Evolutionary conservation across 2,797 vertebrate species (phyloP).

Genomic region (Coregonus sp.): DNA sequence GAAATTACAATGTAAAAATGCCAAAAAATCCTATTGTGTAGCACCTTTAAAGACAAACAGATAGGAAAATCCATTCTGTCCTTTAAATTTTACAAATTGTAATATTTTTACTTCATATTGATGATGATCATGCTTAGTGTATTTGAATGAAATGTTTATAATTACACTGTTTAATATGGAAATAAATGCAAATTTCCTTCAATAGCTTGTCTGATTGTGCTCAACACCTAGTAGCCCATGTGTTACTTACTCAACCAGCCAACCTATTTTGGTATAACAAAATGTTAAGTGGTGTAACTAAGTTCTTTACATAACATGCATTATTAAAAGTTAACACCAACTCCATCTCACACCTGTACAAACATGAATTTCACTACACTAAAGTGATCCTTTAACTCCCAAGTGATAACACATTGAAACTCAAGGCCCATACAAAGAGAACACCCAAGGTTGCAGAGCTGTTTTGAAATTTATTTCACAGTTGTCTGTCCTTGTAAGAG

Average conservation of each 20-base stretch:
- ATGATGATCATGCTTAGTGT: conserved; percentile 91
- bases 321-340: too few species aligned
- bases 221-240: too few species aligned
- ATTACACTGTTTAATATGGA: conserved; percentile 99
- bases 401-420: neutral
- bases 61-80: conserved; percentile 83
- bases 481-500: conserved; percentile 47
- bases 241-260: too few species aligned
- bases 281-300: too few species aligned
- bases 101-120: conserved; percentile 99
- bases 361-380: too few species aligned
- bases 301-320: too few species aligned
- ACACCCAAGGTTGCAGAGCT: neutral
- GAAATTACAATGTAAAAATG: too few species aligned
- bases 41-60: conserved; percentile 52
- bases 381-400: too few species aligned
- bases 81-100: conserved; percentile 92
- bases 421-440: neutral
- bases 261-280: too few species aligned
- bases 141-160: conserved; percentile 99
- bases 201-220: conserved; percentile 16
- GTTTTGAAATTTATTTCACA: conserved; percentile 59
- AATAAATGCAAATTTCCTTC: conserved; percentile 89
- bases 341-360: too few species aligned
- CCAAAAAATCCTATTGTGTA: too few species aligned